Conservation (phyloP, 2,888 invertebrate genomes). For the Arctia plantaginis region DNA sequence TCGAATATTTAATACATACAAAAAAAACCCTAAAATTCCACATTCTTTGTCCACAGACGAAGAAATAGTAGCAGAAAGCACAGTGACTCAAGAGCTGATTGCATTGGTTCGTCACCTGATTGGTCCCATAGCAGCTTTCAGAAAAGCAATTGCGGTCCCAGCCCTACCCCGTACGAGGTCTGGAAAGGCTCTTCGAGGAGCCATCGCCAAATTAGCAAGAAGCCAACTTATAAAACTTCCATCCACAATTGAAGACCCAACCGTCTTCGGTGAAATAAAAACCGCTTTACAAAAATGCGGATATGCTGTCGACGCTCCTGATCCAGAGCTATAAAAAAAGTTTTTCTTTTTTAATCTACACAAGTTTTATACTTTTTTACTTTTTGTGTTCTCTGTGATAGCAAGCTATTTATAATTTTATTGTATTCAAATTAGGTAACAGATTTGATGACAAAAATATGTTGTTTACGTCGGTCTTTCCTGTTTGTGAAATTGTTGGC, state of each 20-base stretch:
- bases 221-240: slow-evolving; percentile 93
- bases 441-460: background rate
- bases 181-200: slow-evolving; percentile 89
- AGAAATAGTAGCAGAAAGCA: slow-evolving; percentile 78
- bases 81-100: slow-evolving; percentile 79
- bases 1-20: too few relatives aligned
- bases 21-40: too few relatives aligned
- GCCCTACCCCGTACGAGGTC: slow-evolving; percentile 96
- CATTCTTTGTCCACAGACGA: slow-evolving; percentile 66
- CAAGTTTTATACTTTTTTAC: background rate
- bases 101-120: slow-evolving; percentile 85
- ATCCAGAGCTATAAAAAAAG: slow-evolving; percentile 79
- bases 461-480: too few relatives aligned
- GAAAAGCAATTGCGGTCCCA: slow-evolving; percentile 91
- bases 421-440: background rate
- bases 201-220: slow-evolving; percentile 94
- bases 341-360: background rate
- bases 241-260: slow-evolving; percentile 95
- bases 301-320: slow-evolving; percentile 90
- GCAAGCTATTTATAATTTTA: slow-evolving; percentile 11
- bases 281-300: slow-evolving; percentile 91
- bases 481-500: too few relatives aligned
- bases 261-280: slow-evolving; percentile 93
- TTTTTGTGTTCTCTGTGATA: slow-evolving; percentile 40
- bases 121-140: slow-evolving; percentile 96